These are phyloP conservation scores for Ceratosolen solmsi DNA, from an alignment of 1,140 invertebrate species.

Conservation along the genomic window DNA sequence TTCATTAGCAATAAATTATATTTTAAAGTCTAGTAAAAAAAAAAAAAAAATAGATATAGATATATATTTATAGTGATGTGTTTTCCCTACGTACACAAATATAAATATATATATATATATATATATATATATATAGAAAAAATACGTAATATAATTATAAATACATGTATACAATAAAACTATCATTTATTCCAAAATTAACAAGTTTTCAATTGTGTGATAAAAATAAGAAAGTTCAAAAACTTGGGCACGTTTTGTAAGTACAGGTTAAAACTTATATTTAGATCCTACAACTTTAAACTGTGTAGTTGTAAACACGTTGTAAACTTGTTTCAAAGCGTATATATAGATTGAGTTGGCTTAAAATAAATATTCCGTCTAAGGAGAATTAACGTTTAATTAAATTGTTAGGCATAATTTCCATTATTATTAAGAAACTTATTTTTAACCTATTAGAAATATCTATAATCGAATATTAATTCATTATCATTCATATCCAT, in stretches of 20 bases:
- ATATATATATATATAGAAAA: background rate
- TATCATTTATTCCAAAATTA: too few species aligned
- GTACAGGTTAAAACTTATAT: background rate
- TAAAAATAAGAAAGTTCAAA: background rate
- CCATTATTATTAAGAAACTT: background rate
- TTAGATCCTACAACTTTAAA: conserved; percentile 8
- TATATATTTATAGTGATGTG: too few species aligned
- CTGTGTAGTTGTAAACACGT: conserved; percentile 6
- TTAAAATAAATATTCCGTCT: background rate
- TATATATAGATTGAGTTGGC: background rate
- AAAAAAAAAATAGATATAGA: too few species aligned
- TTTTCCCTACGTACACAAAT: too few species aligned
- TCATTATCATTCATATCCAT: too few species aligned
- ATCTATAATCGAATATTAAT: too few species aligned
- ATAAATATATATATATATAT: background rate
- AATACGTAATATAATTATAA: too few species aligned
- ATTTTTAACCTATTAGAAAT: background rate
- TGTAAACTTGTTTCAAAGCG: background rate
- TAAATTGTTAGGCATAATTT: background rate
- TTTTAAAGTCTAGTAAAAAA: background rate
- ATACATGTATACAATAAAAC: too few species aligned
- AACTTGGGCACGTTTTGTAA: background rate
- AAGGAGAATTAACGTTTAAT: background rate
- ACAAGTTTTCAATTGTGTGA: too few species aligned
- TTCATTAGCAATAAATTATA: background rate